These are phyloP conservation scores for Acrobasis repandana DNA, from an alignment of 2,888 invertebrate genomes.

Conservation along the genomic window DNA sequence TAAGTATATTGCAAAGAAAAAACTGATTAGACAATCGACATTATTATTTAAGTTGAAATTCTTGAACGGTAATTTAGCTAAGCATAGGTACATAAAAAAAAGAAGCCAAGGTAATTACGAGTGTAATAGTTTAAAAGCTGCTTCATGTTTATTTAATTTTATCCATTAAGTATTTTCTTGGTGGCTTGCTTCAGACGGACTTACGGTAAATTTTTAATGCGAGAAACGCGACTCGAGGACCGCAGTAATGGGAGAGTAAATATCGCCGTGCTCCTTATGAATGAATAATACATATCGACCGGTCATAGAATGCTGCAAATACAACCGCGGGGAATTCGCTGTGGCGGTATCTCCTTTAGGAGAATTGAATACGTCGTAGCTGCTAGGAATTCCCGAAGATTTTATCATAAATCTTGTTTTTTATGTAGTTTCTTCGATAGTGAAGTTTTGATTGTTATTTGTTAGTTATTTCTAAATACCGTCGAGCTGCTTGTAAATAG, in stretches of 20 bases:
- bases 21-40: too few species aligned
- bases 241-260: slow-evolving; percentile 75
- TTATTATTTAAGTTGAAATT: too few species aligned
- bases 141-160: slow-evolving; percentile 46
- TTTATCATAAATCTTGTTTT: background rate
- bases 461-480: too few species aligned
- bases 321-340: slow-evolving; percentile 48
- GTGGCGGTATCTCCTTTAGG: slow-evolving; percentile 25
- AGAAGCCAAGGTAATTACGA: slow-evolving; percentile 26
- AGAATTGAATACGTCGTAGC: slow-evolving; percentile 21
- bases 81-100: slow-evolving; percentile 17
- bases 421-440: too few species aligned
- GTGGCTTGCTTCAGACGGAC: slow-evolving; percentile 49
- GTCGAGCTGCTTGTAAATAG: slow-evolving; percentile 31
- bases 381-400: background rate
- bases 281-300: slow-evolving; percentile 72
- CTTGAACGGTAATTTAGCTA: background rate
- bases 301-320: slow-evolving; percentile 56
- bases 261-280: slow-evolving; percentile 72
- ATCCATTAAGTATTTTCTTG: slow-evolving; percentile 49
- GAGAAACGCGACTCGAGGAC: slow-evolving; percentile 66
- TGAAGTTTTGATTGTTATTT: too few species aligned
- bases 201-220: slow-evolving; percentile 70
- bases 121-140: slow-evolving; percentile 30
- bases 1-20: too few species aligned